phyloP scores from a whole-genome alignment of 2,113 vertebrate species.

The Paracanthobrama guichenoti region DNA sequence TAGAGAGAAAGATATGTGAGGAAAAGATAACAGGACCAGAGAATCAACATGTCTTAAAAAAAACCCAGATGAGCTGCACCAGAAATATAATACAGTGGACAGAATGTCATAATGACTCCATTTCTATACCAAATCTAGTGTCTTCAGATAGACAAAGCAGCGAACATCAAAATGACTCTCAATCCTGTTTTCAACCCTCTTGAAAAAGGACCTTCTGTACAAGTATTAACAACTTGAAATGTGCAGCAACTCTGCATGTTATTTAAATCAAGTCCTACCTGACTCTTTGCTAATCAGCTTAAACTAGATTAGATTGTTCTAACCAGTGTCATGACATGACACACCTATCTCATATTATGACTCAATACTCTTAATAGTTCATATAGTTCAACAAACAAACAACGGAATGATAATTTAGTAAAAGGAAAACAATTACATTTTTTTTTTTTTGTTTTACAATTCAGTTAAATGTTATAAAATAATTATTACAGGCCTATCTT shows the following conservation, averaged over 20 bases:
- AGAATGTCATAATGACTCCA: neutral
- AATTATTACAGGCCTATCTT: neutral
- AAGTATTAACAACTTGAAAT: neutral
- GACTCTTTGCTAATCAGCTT: slow-evolving; percentile 28
- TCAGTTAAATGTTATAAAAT: neutral
- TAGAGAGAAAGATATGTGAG: slow-evolving; percentile 62
- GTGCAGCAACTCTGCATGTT: neutral
- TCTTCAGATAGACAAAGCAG: neutral
- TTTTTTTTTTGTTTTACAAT: neutral
- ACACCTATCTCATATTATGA: neutral
- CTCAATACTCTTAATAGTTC: neutral
- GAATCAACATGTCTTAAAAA: slow-evolving; percentile 51
- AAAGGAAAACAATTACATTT: neutral
- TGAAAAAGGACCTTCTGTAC: neutral
- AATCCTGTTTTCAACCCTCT: neutral
- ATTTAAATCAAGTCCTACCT: neutral
- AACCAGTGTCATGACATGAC: neutral
- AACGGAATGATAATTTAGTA: neutral
- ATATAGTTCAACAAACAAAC: neutral
- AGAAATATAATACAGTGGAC: neutral
- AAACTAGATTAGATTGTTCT: slow-evolving; percentile 20
- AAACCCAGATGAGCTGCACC: neutral
- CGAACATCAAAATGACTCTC: neutral
- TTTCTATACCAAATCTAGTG: neutral
- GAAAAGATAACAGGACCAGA: slow-evolving; percentile 61